Conservation (phyloP, 2,888 invertebrate species). For the Sminthurides aquaticus region DNA sequence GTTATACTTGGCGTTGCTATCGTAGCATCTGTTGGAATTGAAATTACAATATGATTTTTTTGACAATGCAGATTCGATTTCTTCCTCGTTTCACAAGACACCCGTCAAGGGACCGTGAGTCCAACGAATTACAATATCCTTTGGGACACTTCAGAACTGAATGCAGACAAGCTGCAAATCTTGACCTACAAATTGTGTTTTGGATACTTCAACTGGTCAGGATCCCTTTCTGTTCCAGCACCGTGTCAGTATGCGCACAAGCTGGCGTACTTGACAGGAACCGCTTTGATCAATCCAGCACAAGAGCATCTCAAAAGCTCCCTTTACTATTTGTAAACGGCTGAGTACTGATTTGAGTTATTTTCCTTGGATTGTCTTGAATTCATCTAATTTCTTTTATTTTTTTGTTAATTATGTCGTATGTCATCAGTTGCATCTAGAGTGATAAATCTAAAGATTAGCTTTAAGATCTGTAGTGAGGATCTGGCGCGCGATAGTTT, state of each 20-base stretch:
- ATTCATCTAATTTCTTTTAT: too few species aligned
- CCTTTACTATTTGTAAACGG: conserved; percentile 24
- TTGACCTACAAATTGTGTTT: conserved; percentile 79
- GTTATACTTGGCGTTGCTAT: conserved; percentile 41
- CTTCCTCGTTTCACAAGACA: conserved; percentile 77
- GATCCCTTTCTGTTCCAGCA: conserved; percentile 51
- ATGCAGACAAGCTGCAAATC: conserved; percentile 68
- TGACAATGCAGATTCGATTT: conserved; percentile 66
- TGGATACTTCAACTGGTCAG: conserved; percentile 84
- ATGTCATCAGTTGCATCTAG: too few species aligned
- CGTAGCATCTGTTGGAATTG: not conserved
- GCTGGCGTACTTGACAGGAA: conserved; percentile 51
- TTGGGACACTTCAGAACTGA: conserved; percentile 60
- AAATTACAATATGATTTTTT: not conserved
- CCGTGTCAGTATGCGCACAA: conserved; percentile 55
- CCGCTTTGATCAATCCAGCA: not conserved
- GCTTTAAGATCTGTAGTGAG: too few species aligned
- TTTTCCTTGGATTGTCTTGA: too few species aligned
- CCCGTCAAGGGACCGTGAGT: conserved; percentile 78
- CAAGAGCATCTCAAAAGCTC: conserved; percentile 7
- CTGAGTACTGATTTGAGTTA: too few species aligned
- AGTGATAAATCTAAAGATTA: too few species aligned
- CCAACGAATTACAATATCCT: conserved; percentile 86
- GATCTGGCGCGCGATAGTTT: too few species aligned
- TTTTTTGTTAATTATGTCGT: too few species aligned